phyloP scores from a whole-genome alignment of 2,888 invertebrate genomes.

The Augochlorella aurata region DNA sequence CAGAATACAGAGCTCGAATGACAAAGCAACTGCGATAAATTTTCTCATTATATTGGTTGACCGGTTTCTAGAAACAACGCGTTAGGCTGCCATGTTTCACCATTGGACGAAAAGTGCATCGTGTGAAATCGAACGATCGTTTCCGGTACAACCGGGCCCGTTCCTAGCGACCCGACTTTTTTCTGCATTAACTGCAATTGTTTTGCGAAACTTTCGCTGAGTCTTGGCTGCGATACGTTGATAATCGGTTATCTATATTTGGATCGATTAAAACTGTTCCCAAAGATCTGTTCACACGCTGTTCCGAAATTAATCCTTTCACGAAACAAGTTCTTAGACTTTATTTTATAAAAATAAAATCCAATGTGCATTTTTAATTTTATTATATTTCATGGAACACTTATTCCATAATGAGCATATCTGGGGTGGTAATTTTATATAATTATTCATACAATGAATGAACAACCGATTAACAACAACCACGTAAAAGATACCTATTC shows the following conservation, averaged over 20 bases:
- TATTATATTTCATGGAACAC: too few species aligned
- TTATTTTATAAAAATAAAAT: too few species aligned
- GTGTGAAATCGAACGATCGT: constrained; percentile 30
- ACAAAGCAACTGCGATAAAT: constrained; percentile 51
- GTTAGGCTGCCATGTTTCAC: constrained; percentile 13
- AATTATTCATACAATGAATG: too few species aligned
- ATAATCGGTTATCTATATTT: background rate
- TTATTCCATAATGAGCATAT: too few species aligned
- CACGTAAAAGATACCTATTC: too few species aligned
- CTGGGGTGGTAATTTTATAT: too few species aligned
- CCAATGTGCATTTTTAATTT: too few species aligned
- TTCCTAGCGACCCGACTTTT: background rate
- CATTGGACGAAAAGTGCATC: constrained; percentile 31
- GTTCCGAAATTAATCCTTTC: too few species aligned
- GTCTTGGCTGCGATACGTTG: background rate
- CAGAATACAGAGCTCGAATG: constrained; percentile 32
- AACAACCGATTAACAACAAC: too few species aligned
- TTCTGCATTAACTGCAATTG: background rate
- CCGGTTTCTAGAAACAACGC: constrained; percentile 59
- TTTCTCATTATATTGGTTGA: constrained; percentile 48
- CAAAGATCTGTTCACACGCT: too few species aligned
- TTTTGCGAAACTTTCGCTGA: constrained; percentile 1
- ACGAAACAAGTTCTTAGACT: too few species aligned
- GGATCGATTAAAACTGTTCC: too few species aligned
- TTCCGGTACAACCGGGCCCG: background rate